A percentile compares a stretch with the other conserved stretches of the same genome.
These are phyloP conservation scores for Vicugna pacos DNA, from an alignment of 2,113 vertebrate genomes.

Conservation along the genomic window DNA sequence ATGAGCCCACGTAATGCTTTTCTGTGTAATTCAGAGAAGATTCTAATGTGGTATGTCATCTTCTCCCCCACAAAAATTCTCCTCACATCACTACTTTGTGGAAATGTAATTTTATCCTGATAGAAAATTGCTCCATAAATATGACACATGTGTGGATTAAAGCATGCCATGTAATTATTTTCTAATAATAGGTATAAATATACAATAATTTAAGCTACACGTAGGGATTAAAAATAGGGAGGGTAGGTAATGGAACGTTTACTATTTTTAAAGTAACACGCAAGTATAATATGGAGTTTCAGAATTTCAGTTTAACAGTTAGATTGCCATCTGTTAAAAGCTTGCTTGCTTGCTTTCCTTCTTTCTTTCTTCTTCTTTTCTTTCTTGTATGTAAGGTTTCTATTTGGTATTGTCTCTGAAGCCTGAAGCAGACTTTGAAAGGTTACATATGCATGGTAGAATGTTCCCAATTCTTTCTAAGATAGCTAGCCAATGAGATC, in stretches of 20 bases:
- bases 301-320: constrained; percentile 62
- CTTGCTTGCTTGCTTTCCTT: neutral
- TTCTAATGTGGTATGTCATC: no score
- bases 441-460: constrained; percentile 56
- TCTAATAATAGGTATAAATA: constrained; percentile 34
- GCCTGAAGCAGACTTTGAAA: constrained; percentile 64
- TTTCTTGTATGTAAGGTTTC: constrained; percentile 48
- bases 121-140: constrained; percentile 75
- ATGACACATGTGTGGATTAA: constrained; percentile 67
- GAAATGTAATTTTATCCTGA: constrained; percentile 67
- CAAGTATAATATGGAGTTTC: constrained; percentile 50
- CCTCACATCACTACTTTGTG: neutral
- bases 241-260: neutral
- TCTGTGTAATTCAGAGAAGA: neutral
- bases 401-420: constrained; percentile 58
- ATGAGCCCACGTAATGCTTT: neutral
- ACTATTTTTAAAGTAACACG: constrained; percentile 56
- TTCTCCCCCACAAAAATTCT: neutral
- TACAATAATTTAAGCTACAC: neutral
- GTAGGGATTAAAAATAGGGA: constrained; percentile 29
- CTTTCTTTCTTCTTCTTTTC: neutral
- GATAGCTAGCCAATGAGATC: neutral
- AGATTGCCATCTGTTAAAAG: constrained; percentile 70
- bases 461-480: constrained; percentile 50
- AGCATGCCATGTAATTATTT: constrained; percentile 44